Base-by-base conservation (phyloP, 1,140 invertebrate genomes). In the Agrypnia vestita region DNA sequence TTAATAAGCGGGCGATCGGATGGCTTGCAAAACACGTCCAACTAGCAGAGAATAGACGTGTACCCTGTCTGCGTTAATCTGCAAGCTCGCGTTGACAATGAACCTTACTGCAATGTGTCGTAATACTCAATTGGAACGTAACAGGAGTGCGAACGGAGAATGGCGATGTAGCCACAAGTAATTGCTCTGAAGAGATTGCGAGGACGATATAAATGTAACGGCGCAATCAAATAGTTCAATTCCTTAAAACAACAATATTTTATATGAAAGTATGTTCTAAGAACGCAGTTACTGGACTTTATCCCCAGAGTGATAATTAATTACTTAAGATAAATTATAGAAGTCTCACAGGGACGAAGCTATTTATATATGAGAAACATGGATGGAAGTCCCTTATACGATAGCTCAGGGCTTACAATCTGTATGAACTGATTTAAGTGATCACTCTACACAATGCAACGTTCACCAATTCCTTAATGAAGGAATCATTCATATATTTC, bases 131-230 rank as follows among this genome's bases (percentile, higher is more conserved):
- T 53, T 51, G 51, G 9, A 47, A 12, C 10, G 4, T 67, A 51
- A 51, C 21, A 35, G 67, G 17, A 17, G 46, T 21, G 17, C 4
- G 67, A 47, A 71, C 47, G 46, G 19, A n/a, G 12, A 71, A 71
- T 53, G 15, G 67, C 67, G 67, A 71, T 71, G 67, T 71, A 71
- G 67, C 47, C 67, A 71, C 67, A 71, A 71, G 67, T 71, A 71
- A 71, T 71, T 71, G 47, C 67, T 71, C 67, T 71, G 67, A 71
- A 71, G 67, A 71, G 67, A 53, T 71, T 71, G 47, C 67, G 19
- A 25, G 47, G 46, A 71, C 47, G 67, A 53, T 71, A 71, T 15
- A 71, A 71, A 49, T 49, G 17, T 13, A 47, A 19, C 46, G 67
- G 67, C 49, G 67, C 46, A 71, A 71, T 71, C 67, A 13, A 71